These are phyloP conservation scores for Synanthedon andrenaeformis DNA, from an alignment of 2,888 invertebrate genomes.

Conservation along the genomic window DNA sequence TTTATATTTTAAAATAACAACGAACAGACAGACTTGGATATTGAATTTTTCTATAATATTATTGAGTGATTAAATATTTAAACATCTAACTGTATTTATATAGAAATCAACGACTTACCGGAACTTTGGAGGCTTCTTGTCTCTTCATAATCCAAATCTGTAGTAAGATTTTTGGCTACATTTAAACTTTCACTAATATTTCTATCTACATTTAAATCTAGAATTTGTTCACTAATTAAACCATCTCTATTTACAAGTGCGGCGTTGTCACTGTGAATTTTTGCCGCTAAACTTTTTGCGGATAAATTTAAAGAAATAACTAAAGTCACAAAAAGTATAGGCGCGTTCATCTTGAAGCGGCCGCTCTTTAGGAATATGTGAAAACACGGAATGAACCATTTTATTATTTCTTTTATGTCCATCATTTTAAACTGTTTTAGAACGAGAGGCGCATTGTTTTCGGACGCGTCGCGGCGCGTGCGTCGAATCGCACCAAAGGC, in stretches of 20 bases:
- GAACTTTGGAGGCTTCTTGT: neutral
- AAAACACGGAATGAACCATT: slow-evolving; percentile 63
- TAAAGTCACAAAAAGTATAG: neutral
- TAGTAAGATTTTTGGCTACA: neutral
- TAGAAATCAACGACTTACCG: neutral
- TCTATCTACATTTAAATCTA: neutral
- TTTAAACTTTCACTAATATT: neutral
- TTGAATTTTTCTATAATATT: too few species aligned
- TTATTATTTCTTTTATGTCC: slow-evolving; percentile 63
- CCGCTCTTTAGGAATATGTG: slow-evolving; percentile 33
- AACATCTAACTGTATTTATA: neutral
- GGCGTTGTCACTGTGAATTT: neutral
- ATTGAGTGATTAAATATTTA: too few species aligned
- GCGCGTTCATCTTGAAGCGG: neutral
- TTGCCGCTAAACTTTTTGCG: neutral
- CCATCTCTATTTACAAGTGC: neutral
- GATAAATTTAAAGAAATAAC: neutral
- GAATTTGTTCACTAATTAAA: neutral
- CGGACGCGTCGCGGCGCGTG: neutral
- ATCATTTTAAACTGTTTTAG: slow-evolving; percentile 26
- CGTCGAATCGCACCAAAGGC: neutral
- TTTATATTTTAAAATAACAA: too few species aligned
- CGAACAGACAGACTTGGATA: too few species aligned
- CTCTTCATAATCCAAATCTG: neutral
- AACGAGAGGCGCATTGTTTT: slow-evolving; percentile 1